phyloP scores from a whole-genome alignment of 2,797 vertebrate genomes.

The Arrhamphus sclerolepis region DNA sequence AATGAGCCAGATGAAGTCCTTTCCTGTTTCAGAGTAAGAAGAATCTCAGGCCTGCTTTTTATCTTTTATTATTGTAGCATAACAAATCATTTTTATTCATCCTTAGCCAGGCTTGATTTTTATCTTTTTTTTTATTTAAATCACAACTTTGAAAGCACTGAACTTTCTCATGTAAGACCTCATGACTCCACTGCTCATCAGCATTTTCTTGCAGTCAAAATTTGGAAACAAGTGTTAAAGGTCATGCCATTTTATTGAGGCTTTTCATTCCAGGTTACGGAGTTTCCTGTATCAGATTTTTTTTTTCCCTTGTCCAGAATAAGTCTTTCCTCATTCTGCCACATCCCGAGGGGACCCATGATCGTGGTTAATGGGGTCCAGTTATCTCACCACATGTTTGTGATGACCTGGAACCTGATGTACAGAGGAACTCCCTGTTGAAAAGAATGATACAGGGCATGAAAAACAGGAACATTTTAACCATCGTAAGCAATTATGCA shows the following conservation, averaged over 20 bases:
- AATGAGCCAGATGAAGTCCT: conserved; percentile 15
- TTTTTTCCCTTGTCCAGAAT: conserved; percentile 53
- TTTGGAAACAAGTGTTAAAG: conserved; percentile 41
- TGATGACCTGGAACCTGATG: conserved; percentile 42
- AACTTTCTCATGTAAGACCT: conserved; percentile 51
- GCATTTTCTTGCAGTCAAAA: conserved; percentile 29
- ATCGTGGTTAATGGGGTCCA: conserved; percentile 56
- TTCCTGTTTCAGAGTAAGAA: conserved; percentile 20
- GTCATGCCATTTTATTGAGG: conserved; percentile 65
- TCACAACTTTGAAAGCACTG: conserved; percentile 40
- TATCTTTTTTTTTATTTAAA: conserved; percentile 32
- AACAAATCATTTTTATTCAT: conserved; percentile 38
- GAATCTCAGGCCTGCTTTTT: conserved; percentile 8
- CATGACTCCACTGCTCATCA: conserved; percentile 36
- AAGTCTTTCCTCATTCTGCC: conserved; percentile 14
- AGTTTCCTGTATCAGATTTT: conserved; percentile 58
- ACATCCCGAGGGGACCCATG: conserved; percentile 43
- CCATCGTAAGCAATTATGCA: conserved; percentile 32
- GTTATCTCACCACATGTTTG: conserved; percentile 61
- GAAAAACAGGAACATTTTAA: conserved; percentile 52
- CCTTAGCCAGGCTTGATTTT: conserved; percentile 32
- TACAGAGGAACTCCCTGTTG: conserved; percentile 40
- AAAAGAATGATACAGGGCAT: conserved; percentile 25
- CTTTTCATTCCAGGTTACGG: conserved; percentile 37
- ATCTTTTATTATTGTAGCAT: conserved; percentile 16